Evolutionary conservation across 37 sponge, comb jelly and placozoan genomes (phyloP), one percentile per base, ranked within the genome.

Genomic region (Geodia barretti): DNA sequence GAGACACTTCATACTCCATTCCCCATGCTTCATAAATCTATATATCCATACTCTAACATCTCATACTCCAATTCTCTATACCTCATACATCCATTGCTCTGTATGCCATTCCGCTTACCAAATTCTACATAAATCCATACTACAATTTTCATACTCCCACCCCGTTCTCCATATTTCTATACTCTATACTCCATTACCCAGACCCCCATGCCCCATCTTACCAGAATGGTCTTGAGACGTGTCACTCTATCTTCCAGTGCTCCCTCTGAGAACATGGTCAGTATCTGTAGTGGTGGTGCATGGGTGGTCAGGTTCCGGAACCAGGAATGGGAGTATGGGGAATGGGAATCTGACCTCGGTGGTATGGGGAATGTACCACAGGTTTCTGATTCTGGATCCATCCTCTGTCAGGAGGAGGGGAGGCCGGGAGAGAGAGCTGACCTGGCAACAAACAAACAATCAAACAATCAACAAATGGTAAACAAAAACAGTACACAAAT

Each of bases 291-390:
- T 29, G 21, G 21, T n/a, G 59, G n/a, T n/a, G n/a, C n/a, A n/a
- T n/a, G n/a, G n/a, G 60, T 20, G 19, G 60, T 20, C 60, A 59
- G 14, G 19, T 59, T 59, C 20, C 20, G 14, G 14, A 21, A 14
- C 20, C 60, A 59, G 19, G 14, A 59, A 14, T 21, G 60, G 20
- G 60, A 14, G 14, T 21, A 59, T 21, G 19, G 20, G 20, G 60
- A 20, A 20, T 67, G 24, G 14, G 11, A 2, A 14, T 1, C 62
- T 24, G 4, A 93, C 93, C 93, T 93, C 90, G 30, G 86, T 74
- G 71, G 75, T 66, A 40, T 85, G 86, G 1, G 93, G 93, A 20
- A 93, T 81, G 69, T 85, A 93, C 86, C 90, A 93, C 63, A 93
- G 34, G 66, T 93, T 93, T 26, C 76, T 40, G 25, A 93, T 39